A percentile compares a stretch with the other conserved stretches of the same genome.
These are phyloP conservation scores for Macroteleia sp. DNA, from an alignment of 2,888 invertebrate genomes.

Conservation along the genomic window DNA sequence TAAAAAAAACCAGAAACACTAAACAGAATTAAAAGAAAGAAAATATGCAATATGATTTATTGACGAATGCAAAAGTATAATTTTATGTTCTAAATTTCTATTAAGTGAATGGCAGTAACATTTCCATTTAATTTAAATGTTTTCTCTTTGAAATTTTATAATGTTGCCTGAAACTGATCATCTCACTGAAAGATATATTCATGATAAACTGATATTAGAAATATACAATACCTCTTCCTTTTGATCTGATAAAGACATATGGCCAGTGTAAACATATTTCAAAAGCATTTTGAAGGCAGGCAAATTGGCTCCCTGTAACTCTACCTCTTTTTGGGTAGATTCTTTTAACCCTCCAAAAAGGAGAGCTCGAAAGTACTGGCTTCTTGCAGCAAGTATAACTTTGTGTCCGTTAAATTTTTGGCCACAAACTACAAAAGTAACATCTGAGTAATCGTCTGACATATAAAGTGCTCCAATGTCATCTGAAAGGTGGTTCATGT, in stretches of 20 bases:
- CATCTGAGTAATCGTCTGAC: slow-evolving; percentile 95
- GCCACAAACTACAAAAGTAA: slow-evolving; percentile 93
- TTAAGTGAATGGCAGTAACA: no score
- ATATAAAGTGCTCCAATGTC: slow-evolving; percentile 94
- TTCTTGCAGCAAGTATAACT: slow-evolving; percentile 96
- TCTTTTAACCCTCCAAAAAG: slow-evolving; percentile 92
- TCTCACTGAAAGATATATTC: no score
- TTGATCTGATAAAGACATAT: slow-evolving; percentile 86
- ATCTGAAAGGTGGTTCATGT: slow-evolving; percentile 93
- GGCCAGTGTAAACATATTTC: slow-evolving; percentile 97
- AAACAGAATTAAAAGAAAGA: no score
- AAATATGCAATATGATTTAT: no score
- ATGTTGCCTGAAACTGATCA: no score
- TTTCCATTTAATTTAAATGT: no score
- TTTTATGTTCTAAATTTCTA: no score
- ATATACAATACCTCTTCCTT: slow-evolving; percentile 85
- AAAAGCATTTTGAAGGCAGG: slow-evolving; percentile 95
- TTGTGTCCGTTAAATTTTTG: slow-evolving; percentile 89
- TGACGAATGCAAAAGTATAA: no score
- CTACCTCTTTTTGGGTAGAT: slow-evolving; percentile 91
- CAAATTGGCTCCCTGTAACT: slow-evolving; percentile 92
- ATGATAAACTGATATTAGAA: no score
- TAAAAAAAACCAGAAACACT: no score
- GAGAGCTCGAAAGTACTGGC: slow-evolving; percentile 96
- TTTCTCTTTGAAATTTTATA: no score